These are phyloP conservation scores for Tipula vernalis DNA, from an alignment of 2,888 invertebrate species.

Conservation along the genomic window DNA sequence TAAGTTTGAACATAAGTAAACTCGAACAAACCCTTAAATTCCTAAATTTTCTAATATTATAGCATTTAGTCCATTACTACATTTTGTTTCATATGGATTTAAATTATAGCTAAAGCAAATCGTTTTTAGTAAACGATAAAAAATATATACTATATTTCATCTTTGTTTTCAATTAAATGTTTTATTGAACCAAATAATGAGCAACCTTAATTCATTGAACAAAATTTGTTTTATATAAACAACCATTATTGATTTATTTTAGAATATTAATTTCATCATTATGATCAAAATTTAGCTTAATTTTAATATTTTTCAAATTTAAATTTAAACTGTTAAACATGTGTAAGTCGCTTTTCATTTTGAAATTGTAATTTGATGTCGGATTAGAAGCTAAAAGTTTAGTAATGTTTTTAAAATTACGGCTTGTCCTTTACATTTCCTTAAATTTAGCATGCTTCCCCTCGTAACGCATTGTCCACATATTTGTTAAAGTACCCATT, in stretches of 20 bases:
- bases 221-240: background rate
- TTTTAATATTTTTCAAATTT: background rate
- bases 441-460: background rate
- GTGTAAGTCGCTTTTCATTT: no score
- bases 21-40: no score
- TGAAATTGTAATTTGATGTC: no score
- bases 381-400: background rate
- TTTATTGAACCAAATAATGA: background rate
- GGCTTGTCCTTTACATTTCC: background rate
- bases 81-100: background rate
- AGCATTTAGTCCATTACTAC: background rate
- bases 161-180: background rate
- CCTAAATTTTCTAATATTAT: background rate
- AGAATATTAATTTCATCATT: background rate
- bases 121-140: background rate
- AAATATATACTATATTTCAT: background rate
- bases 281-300: background rate
- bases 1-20: no score
- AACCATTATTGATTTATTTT: background rate
- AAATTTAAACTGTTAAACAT: background rate
- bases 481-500: background rate
- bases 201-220: background rate
- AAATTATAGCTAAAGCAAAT: background rate
- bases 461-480: background rate
- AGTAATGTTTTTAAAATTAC: background rate